Conservation (phyloP, 2,888 invertebrate genomes). For the Apodemia zela region DNA sequence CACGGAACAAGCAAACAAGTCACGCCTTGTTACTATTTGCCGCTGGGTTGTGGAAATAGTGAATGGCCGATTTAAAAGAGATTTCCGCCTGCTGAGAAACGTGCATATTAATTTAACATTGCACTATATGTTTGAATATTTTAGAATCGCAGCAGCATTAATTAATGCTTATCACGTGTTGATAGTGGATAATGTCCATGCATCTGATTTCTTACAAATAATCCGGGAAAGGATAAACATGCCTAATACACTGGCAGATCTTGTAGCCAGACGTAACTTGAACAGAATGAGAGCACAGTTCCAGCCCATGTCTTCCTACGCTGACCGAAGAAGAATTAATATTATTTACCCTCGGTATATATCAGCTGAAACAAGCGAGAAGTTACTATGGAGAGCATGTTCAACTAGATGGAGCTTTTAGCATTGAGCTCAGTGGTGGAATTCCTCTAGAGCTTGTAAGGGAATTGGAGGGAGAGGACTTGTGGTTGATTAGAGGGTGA, state of each 20-base stretch:
- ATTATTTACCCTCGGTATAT: slow-evolving; percentile 16
- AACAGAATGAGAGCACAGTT: background rate
- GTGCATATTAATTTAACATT: background rate
- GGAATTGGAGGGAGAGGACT: slow-evolving; percentile 3
- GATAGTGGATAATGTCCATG: background rate
- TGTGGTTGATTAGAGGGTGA: too few relatives aligned
- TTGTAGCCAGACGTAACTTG: background rate
- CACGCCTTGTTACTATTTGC: slow-evolving; percentile 11
- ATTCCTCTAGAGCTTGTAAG: slow-evolving; percentile 8
- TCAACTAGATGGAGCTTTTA: slow-evolving; percentile 23
- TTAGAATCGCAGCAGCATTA: slow-evolving; percentile 14
- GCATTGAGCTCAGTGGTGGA: slow-evolving; percentile 8
- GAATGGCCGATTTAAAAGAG: slow-evolving; percentile 2
- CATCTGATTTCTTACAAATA: background rate
- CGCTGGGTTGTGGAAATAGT: slow-evolving; percentile 12
- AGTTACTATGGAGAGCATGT: slow-evolving; percentile 27
- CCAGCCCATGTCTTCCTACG: background rate
- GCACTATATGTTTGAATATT: background rate
- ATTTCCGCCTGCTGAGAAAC: slow-evolving; percentile 4
- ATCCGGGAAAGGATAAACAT: slow-evolving; percentile 7
- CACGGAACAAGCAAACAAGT: slow-evolving; percentile 13
- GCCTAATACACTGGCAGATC: background rate
- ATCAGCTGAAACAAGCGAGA: slow-evolving; percentile 25
- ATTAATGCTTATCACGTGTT: background rate
- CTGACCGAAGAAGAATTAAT: background rate